Base-by-base conservation (phyloP, 1,140 invertebrate species). In the Trigoniulus corallinus region DNA sequence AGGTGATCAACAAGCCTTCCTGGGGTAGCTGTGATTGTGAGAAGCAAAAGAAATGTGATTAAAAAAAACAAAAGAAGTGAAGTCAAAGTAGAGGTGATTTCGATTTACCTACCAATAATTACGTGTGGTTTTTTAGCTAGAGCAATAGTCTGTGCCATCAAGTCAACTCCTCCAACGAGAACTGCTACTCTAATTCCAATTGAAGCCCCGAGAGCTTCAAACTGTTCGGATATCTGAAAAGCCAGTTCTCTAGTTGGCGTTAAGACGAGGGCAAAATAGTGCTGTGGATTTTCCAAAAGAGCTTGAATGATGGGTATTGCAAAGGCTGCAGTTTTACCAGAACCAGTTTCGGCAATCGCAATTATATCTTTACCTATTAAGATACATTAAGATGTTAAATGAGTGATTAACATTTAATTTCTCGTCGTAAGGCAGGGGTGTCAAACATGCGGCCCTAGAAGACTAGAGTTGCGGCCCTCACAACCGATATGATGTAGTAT, bases 211-310 rank as follows among this genome's bases (percentile, higher is more conserved):
- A 71, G 49, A 20, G 74, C 75, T 55, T 71, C 64, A 61, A 78
- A 74, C 58, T 78, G 75, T 56, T 77, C 72, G 20, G 67, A 66
- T 52, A 78, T 76, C 60, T 78, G 76, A 56, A 71, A 74, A 2
- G 95, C 95, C 54, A 99, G 73, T 72, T 99, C 95, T 71, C 95
- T 74, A 0, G 95, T 98, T 18, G 95, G 95, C 24, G 94, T 97
- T 2, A 98, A 67, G 57, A 98, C 76, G 0, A 98, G 70, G 3
- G 88, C 91, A 73, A 94, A 98, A 58, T 95, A 81, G 62, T 91
- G 71, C 61, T 96, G 92, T 3, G 92, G 92, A 63, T 80, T 85
- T 57, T 92, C 81, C 15, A 98, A 67, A 12, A 98, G 65, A 0
- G 81, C 73, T 62, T 98, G 93, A 12, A 98, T 63, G 57, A 98